These are phyloP conservation scores for Lasioglossum vierecki DNA, from an alignment of 2,888 invertebrate species.

Conservation along the genomic window DNA sequence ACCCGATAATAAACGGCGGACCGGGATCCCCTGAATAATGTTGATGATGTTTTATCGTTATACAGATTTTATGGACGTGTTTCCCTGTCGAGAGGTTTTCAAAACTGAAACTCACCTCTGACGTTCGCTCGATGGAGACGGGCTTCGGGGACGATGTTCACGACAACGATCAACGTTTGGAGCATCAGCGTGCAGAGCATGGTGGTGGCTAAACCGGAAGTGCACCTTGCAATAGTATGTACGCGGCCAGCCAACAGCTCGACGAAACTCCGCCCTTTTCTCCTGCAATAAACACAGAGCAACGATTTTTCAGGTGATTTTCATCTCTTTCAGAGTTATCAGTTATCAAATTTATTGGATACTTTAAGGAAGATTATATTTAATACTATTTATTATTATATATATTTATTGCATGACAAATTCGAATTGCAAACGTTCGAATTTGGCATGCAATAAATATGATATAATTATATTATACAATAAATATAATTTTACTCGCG, in stretches of 20 bases:
- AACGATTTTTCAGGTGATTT: conserved; percentile 4
- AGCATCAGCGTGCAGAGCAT: conserved; percentile 75
- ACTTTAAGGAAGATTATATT: too few species aligned
- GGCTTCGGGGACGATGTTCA: conserved; percentile 62
- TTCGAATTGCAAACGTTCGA: too few species aligned
- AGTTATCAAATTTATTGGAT: too few species aligned
- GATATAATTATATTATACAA: too few species aligned
- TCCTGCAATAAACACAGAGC: conserved; percentile 38
- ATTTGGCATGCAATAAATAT: too few species aligned
- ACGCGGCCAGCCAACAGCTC: conserved; percentile 11
- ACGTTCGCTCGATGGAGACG: conserved; percentile 58
- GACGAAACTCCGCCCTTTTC: conserved; percentile 14
- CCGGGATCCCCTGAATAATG: background rate
- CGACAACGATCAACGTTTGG: conserved; percentile 70
- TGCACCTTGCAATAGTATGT: conserved; percentile 34
- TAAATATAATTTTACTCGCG: too few species aligned
- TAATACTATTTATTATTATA: too few species aligned
- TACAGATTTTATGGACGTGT: conserved; percentile 8
- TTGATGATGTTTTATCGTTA: background rate
- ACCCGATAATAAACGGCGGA: background rate
- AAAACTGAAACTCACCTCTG: conserved; percentile 69
- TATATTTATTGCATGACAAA: too few species aligned
- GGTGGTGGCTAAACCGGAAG: conserved; percentile 33
- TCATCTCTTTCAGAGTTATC: background rate
- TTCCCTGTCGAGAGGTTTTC: background rate